These are phyloP conservation scores for Anolis apletophallus DNA, from an alignment of 2,797 vertebrate species.

Conservation along the genomic window DNA sequence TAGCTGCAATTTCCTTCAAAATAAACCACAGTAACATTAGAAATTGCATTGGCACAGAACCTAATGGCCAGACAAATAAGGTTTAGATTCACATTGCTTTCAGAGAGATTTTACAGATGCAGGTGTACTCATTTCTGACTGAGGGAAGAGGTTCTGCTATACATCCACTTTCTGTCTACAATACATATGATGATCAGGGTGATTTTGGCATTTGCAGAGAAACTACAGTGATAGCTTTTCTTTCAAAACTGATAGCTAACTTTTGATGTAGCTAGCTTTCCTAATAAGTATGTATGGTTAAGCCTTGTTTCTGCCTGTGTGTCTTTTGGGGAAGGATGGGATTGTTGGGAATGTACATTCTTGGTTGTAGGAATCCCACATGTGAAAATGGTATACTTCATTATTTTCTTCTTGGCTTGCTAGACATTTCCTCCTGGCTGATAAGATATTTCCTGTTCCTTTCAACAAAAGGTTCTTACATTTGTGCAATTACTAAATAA, in stretches of 20 bases:
- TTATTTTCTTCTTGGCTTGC: no score
- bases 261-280: not conserved
- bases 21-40: slow-evolving; percentile 49
- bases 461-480: no score
- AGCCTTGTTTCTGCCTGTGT: not conserved
- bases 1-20: slow-evolving; percentile 54
- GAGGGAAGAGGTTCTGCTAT: slow-evolving; percentile 22
- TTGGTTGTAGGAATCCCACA: no score
- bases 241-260: slow-evolving; percentile 1
- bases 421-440: no score
- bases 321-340: no score
- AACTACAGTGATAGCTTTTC: not conserved
- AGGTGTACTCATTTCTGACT: not conserved
- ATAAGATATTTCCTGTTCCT: no score
- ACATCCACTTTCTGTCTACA: not conserved
- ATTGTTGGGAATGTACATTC: no score
- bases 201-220: not conserved
- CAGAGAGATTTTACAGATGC: slow-evolving; percentile 46
- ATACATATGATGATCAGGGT: not conserved
- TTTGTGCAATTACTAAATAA: no score
- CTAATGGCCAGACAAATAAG: slow-evolving; percentile 32
- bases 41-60: slow-evolving; percentile 38
- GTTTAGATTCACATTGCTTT: slow-evolving; percentile 35
- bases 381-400: not conserved
- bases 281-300: not conserved